Evolutionary conservation across 2,888 invertebrate species (phyloP), one percentile per base, ranked within the genome.

Genomic region (Sinelater perroti): DNA sequence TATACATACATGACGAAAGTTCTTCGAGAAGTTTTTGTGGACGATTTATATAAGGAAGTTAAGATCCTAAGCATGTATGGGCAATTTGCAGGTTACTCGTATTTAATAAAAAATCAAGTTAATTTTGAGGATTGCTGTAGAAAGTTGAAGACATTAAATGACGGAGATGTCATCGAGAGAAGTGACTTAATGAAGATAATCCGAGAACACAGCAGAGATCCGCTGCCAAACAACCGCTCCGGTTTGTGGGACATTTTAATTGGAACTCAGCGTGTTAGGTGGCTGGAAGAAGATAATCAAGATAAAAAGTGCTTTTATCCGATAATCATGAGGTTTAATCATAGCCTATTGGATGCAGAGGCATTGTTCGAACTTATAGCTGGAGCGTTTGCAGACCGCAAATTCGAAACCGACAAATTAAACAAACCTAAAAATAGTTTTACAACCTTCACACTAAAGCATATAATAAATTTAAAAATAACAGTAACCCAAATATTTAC

Each of bases 171-270:
- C 13, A 24, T 44, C 8, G 14, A 44, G 3, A 14, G 28, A 44
- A 17, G 14, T 8, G 44, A 44, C n/a, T 14, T 44, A 10, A 24
- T 44, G 28, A 4, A 8, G 6, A 7, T 44, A 21, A 21, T 44
- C 1, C 26, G 28, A 2, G 10, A 30, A 14, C 30, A 7, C 78
- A 13, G 14, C 14, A 7, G 11, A 5, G 7, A 14, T 14, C 67
- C 77, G 1, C 66, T 84, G 17, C 83, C 83, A 0, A 75, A 75
- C 7, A 66, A 77, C 13, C 77, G 83, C 56, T 73, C 77, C 21
- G 79, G 80, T 0, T 71, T 81, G 1, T 84, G 84, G 78, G 81
- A 84, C 74, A 80, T 84, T 46, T 67, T 83, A 21, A 72, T 84
- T 2, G 80, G 76, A 1, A 57, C 63, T 21, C 63, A 69, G 40